Evolutionary conservation across 2,797 vertebrate species (phyloP).

Genomic region (Hypotaenidia okinawae): DNA sequence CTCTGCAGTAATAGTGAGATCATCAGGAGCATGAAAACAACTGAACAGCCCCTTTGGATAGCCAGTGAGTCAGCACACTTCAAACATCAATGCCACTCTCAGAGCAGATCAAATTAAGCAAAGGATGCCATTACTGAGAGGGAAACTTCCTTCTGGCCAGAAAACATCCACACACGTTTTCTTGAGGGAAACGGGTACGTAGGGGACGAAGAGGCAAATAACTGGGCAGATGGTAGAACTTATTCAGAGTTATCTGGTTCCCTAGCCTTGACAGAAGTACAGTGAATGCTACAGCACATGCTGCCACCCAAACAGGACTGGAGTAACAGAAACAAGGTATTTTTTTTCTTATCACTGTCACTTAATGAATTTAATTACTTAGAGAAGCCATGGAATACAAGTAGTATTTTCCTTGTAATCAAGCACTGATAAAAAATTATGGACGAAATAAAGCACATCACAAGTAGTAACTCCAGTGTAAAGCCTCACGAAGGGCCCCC

Average conservation of each 20-base stretch:
- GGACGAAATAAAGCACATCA: background rate
- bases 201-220: background rate
- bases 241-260: background rate
- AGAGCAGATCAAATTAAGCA: background rate
- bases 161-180: fast-evolving
- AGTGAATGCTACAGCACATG: conserved; percentile 1
- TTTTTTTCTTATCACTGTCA: background rate
- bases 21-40: background rate
- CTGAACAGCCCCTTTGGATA: background rate
- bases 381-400: background rate
- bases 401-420: background rate
- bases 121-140: background rate
- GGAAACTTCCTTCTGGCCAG: conserved; percentile 2
- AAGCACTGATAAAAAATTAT: background rate
- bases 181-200: background rate
- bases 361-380: background rate
- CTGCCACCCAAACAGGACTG: background rate
- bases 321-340: background rate
- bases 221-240: background rate
- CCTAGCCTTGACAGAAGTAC: background rate
- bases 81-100: background rate
- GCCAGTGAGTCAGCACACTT: background rate
- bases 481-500: background rate
- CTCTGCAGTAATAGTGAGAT: background rate
- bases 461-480: background rate